Evolutionary conservation across 2,797 vertebrate species (phyloP).

Genomic region (Platalea minor): DNA sequence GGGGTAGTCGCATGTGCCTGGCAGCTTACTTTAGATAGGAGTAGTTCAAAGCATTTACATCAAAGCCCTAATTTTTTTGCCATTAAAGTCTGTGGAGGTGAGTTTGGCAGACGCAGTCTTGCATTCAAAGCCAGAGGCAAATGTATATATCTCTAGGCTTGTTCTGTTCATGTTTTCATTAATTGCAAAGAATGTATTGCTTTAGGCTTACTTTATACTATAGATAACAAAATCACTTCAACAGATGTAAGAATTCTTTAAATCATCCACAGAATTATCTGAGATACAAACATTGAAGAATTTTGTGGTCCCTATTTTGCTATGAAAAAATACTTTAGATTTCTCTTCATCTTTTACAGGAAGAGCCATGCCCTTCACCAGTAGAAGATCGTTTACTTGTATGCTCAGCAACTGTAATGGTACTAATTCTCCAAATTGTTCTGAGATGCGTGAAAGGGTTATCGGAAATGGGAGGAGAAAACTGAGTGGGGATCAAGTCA

Average conservation of each 20-base stretch:
- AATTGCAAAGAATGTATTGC: background rate
- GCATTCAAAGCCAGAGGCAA: background rate
- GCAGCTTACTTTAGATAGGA: background rate
- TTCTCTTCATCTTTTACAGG: background rate
- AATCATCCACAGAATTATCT: background rate
- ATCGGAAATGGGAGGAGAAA: background rate
- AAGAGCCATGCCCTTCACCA: background rate
- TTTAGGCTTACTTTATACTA: background rate
- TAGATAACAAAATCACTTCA: background rate
- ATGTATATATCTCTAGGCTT: background rate
- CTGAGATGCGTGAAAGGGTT: background rate
- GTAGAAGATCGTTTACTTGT: background rate
- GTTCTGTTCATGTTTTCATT: background rate
- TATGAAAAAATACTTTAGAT: background rate
- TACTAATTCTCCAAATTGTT: background rate
- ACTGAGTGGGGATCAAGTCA: background rate
- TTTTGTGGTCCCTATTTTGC: background rate
- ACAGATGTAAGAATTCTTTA: background rate
- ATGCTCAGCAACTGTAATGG: background rate
- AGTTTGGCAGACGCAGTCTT: background rate
- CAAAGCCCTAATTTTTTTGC: background rate
- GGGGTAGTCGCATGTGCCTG: background rate
- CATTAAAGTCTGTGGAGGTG: background rate
- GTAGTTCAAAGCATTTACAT: conserved; percentile 9
- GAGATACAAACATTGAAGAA: background rate